phyloP scores from a whole-genome alignment of 2,888 invertebrate genomes.

The Hirtodrosophila histrioides region DNA sequence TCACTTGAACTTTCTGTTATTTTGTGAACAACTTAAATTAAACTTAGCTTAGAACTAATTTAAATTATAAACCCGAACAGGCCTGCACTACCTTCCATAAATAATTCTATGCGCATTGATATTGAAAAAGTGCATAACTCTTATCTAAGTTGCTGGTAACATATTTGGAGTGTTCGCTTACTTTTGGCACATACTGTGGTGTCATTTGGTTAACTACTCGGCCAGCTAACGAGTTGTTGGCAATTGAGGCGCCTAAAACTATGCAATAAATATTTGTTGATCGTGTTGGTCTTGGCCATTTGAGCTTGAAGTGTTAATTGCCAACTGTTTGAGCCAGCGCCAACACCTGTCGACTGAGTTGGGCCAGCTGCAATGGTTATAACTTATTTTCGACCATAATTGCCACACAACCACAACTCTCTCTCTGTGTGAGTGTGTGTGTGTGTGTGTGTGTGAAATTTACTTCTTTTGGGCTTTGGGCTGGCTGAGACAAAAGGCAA shows the following conservation, averaged over 20 bases:
- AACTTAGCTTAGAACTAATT: too few relatives aligned
- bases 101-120: too few relatives aligned
- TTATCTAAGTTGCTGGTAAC: too few relatives aligned
- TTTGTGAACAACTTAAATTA: too few relatives aligned
- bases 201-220: too few relatives aligned
- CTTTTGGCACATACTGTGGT: too few relatives aligned
- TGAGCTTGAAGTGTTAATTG: slow-evolving; percentile 47
- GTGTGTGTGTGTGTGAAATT: slow-evolving; percentile 15
- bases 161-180: too few relatives aligned
- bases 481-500: background rate
- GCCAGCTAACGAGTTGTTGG: too few relatives aligned
- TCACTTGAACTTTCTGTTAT: too few relatives aligned
- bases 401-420: slow-evolving; percentile 1
- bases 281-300: background rate
- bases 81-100: too few relatives aligned
- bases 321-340: slow-evolving; percentile 11
- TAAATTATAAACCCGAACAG: too few relatives aligned
- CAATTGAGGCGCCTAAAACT: slow-evolving; percentile 5
- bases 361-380: slow-evolving; percentile 6
- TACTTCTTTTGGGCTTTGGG: background rate
- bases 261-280: slow-evolving; percentile 3
- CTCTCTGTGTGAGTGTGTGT: slow-evolving; percentile 3
- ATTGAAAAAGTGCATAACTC: too few relatives aligned
- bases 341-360: slow-evolving; percentile 13
- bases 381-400: slow-evolving; percentile 13